Evolutionary conservation across 2,888 invertebrate genomes (phyloP).

Genomic region (Dusona sp.): DNA sequence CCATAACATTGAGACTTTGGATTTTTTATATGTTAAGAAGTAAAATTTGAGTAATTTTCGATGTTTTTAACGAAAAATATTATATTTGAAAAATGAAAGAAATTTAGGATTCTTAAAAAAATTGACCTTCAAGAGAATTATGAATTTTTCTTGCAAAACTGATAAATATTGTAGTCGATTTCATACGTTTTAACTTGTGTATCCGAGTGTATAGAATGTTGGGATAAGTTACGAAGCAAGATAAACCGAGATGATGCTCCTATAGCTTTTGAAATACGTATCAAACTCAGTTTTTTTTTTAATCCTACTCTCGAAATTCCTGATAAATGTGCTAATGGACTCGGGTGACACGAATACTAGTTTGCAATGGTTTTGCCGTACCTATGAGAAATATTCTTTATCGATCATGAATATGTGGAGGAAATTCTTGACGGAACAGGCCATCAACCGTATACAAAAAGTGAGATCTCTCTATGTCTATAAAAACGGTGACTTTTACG

Average conservation of each 20-base stretch:
- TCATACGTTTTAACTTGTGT: background rate
- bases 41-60: background rate
- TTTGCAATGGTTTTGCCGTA: background rate
- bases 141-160: background rate
- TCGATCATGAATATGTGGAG: background rate
- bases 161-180: background rate
- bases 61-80: background rate
- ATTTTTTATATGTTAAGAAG: background rate
- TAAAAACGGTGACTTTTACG: background rate
- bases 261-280: background rate
- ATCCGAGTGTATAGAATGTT: background rate
- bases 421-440: background rate
- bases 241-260: background rate
- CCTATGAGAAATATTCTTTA: background rate
- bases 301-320: background rate
- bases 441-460: background rate
- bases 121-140: background rate
- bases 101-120: background rate
- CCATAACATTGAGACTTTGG: background rate
- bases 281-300: background rate
- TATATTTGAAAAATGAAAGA: background rate
- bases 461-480: background rate
- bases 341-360: background rate
- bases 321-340: background rate
- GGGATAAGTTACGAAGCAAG: background rate